Base-by-base conservation (phyloP, 2,113 vertebrate genomes). In the Peucedramus taeniatus region DNA sequence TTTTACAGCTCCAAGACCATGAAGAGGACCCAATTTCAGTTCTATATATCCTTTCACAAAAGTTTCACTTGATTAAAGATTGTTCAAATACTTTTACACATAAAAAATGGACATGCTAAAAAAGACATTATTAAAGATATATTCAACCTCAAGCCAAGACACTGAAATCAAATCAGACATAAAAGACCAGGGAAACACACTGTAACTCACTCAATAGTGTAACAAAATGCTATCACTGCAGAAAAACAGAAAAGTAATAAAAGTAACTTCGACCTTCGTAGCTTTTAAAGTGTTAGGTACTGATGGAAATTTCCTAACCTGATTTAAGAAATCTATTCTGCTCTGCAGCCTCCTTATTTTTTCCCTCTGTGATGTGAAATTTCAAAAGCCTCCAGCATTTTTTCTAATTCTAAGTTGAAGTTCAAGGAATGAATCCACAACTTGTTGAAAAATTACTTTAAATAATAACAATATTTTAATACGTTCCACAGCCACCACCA, bases 141-240 rank as follows among this genome's bases (percentile, higher is more conserved):
- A 75, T 19, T 84, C 31, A 50, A 71, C 65, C 51, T 89, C 39
- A 75, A 87, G 64, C 33, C 77, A 93, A 91, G 74, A 84, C 30
- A 59, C 16, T 50, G 69, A 75, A 90, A 90, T 85, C 49, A 93
- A 94, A 87, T 69, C 30, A 87, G 92, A 84, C 47, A 54, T 71
- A 83, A 91, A 82, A 87, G 78, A 76, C n/a, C 8, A 49, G 31
- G 12, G 65, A 85, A 93, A 88, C 31, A 82, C 10, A 39, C 17
- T 64, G 26, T 93, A 93, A 93, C 63, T 88, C 20, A 10, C 40
- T 94, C 90, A 91, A 33, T 23, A 93, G 23, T 19, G 21, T 65
- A 80, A 80, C 79, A 93, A 94, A 94, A 85, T 61, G 78, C 61
- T 90, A 94, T 65, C 70, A 83, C 40, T 91, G 85, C 75, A 96